phyloP scores from a whole-genome alignment of 2,113 vertebrate species.

The Pleuronectes platessa region DNA sequence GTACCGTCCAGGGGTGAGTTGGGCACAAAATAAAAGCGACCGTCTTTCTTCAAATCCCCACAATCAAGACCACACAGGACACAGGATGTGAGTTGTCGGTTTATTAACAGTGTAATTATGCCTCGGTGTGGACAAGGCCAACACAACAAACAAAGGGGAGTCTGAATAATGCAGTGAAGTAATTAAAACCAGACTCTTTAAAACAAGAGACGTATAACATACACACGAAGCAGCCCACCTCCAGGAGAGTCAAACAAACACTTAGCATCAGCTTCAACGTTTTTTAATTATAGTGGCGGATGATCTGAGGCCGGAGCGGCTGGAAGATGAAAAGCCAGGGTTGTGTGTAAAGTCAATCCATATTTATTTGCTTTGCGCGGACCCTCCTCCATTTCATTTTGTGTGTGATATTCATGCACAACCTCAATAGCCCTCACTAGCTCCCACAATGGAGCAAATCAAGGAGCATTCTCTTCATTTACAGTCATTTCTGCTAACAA shows the following conservation, averaged over 20 bases:
- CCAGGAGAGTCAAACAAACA: constrained; percentile 10
- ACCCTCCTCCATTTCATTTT: not conserved
- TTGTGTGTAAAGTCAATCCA: not conserved
- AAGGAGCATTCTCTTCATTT: not conserved
- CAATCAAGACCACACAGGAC: constrained; percentile 21
- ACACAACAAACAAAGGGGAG: constrained; percentile 31
- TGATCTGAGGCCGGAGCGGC: not conserved
- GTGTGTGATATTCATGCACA: not conserved
- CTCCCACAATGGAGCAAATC: not conserved
- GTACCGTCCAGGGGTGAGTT: not conserved
- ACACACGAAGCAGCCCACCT: not conserved
- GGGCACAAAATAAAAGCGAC: constrained; percentile 2
- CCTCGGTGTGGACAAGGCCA: constrained; percentile 15
- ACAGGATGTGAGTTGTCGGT: constrained; percentile 29
- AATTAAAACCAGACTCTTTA: not conserved
- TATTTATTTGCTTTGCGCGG: not conserved
- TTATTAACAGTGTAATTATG: constrained; percentile 39
- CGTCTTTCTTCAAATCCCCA: constrained; percentile 4
- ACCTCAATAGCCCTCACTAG: not conserved
- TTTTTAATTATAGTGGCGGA: constrained; percentile 5
- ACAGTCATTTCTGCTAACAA: not conserved
- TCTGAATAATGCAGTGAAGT: constrained; percentile 20
- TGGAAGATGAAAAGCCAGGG: not conserved
- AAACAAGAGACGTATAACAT: constrained; percentile 3
- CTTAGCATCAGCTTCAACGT: not conserved